These are phyloP conservation scores for Redunca redunca DNA, from an alignment of 2,113 vertebrate genomes.

Conservation along the genomic window DNA sequence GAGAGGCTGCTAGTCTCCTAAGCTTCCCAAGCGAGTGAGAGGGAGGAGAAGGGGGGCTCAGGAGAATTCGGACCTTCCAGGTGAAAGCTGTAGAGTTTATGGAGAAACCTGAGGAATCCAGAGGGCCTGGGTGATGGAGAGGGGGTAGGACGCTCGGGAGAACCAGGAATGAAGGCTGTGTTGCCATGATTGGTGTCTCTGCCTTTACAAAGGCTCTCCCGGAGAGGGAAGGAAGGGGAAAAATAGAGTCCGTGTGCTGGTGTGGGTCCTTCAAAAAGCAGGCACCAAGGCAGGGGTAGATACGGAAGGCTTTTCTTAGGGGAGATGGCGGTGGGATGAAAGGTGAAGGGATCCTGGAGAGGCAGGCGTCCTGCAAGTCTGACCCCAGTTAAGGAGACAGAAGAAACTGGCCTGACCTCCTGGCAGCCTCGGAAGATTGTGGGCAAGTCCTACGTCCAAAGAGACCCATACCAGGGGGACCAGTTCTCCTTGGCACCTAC, in stretches of 20 bases:
- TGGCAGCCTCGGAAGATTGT: not conserved
- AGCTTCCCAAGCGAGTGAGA: too few relatives aligned
- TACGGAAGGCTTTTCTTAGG: not conserved
- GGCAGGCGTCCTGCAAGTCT: not conserved
- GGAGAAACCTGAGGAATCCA: not conserved
- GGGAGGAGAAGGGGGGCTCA: not conserved
- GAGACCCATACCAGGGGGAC: accelerated
- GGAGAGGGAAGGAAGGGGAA: not conserved
- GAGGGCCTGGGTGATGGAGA: accelerated
- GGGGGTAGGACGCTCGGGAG: not conserved
- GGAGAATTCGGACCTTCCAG: not conserved
- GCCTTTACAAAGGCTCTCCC: not conserved
- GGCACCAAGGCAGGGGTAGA: not conserved
- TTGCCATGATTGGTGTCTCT: not conserved
- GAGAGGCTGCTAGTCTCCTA: not conserved
- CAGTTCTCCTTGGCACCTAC: not conserved
- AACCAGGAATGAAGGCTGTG: not conserved
- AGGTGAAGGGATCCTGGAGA: not conserved
- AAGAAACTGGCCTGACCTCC: not conserved
- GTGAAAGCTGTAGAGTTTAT: too few relatives aligned
- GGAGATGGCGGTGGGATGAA: not conserved
- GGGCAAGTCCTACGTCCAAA: accelerated
- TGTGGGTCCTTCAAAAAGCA: not conserved
- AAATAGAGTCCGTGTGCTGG: accelerated
- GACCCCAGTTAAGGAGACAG: not conserved